Evolutionary conservation across 2,797 vertebrate species (phyloP).

Genomic region (Hipposideros larvatus): DNA sequence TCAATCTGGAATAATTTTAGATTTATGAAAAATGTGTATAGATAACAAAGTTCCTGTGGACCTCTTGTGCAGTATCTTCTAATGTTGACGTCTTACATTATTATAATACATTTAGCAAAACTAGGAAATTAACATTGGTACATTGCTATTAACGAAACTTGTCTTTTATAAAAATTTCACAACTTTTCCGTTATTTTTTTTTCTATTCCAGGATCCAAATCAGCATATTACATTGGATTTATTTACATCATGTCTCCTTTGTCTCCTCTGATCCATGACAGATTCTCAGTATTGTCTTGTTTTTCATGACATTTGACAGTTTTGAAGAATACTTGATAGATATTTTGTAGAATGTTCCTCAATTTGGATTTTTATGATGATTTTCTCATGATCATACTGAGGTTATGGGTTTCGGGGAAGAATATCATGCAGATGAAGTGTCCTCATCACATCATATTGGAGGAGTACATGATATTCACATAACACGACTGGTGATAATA

Average conservation of each 20-base stretch:
- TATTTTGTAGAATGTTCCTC: background rate
- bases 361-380: background rate
- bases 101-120: background rate
- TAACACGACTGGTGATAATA: background rate
- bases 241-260: background rate
- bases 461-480: background rate
- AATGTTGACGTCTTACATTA: background rate
- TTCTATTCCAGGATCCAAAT: background rate
- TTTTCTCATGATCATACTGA: background rate
- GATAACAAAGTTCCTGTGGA: background rate
- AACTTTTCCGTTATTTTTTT: background rate
- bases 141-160: background rate
- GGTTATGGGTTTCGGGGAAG: background rate
- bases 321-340: background rate
- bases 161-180: background rate
- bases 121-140: background rate
- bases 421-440: background rate
- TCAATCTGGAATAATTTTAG: conserved; percentile 24
- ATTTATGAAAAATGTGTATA: background rate
- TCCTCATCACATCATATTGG: background rate
- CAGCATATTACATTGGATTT: background rate
- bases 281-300: background rate
- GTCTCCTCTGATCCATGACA: background rate
- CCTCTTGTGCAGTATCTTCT: background rate
- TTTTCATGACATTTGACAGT: background rate